phyloP scores from a whole-genome alignment of 1,140 invertebrate genomes.

The Nasonia vitripennis region DNA sequence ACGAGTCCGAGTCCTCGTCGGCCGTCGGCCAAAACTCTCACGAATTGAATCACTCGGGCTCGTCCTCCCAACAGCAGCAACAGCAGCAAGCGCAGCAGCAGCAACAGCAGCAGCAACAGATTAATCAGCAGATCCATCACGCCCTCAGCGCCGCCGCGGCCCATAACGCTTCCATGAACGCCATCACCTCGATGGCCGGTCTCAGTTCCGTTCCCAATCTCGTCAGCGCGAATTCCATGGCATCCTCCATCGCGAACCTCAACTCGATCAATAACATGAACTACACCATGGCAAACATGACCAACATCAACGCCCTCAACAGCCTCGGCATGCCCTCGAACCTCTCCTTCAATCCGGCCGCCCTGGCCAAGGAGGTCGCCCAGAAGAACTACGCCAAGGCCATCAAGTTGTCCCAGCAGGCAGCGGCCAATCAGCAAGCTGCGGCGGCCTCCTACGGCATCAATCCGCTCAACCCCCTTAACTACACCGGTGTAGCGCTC shows the following conservation, averaged over 20 bases:
- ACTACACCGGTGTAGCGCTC: slow-evolving; percentile 86
- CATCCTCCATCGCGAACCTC: slow-evolving; percentile 62
- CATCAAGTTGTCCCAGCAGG: slow-evolving; percentile 77
- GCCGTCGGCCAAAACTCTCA: slow-evolving; percentile 68
- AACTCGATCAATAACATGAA: slow-evolving; percentile 61
- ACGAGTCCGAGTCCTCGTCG: slow-evolving; percentile 63
- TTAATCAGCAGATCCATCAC: slow-evolving; percentile 60
- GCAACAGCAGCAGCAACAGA: slow-evolving; percentile 55
- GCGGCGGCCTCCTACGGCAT: slow-evolving; percentile 64
- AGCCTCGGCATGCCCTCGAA: slow-evolving; percentile 65
- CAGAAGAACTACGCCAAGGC: slow-evolving; percentile 86
- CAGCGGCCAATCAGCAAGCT: slow-evolving; percentile 60
- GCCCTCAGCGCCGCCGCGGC: slow-evolving; percentile 55
- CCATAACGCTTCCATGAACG: slow-evolving; percentile 60
- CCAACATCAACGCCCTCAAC: slow-evolving; percentile 68
- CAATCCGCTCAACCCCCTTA: slow-evolving; percentile 79
- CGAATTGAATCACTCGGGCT: slow-evolving; percentile 72
- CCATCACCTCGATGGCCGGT: slow-evolving; percentile 65
- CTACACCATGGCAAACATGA: slow-evolving; percentile 67
- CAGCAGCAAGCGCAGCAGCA: slow-evolving; percentile 48
- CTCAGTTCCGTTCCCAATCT: slow-evolving; percentile 66
- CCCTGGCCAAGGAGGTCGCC: slow-evolving; percentile 84
- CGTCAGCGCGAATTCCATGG: slow-evolving; percentile 63
- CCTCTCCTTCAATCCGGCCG: slow-evolving; percentile 75
- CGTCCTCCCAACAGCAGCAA: slow-evolving; percentile 49